Conservation (phyloP, 2,888 invertebrate genomes). For the Patella ulyssiponensis region DNA sequence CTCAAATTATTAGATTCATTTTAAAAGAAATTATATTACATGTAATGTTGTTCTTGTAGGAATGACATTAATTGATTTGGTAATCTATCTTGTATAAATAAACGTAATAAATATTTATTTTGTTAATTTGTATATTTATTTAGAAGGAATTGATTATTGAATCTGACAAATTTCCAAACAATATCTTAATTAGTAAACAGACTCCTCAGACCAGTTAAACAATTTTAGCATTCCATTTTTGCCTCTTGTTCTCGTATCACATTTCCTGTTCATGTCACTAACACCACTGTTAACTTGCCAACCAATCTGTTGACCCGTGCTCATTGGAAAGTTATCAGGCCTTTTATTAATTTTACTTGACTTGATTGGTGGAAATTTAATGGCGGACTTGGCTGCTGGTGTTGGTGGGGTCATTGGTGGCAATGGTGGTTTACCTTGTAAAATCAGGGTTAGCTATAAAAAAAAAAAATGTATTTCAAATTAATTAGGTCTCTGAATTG, state of each 20-base stretch:
- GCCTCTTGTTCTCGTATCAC: constrained; percentile 36
- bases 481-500: not conserved
- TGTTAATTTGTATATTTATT: not conserved
- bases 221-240: constrained; percentile 40
- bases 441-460: constrained; percentile 40
- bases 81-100: too few species aligned
- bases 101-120: constrained; percentile 9
- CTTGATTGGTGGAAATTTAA: constrained; percentile 34
- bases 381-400: not conserved
- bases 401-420: constrained; percentile 11
- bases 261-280: constrained; percentile 25
- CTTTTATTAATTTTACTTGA: constrained; percentile 31
- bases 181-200: constrained; percentile 16
- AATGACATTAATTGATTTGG: too few species aligned
- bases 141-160: not conserved
- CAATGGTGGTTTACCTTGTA: constrained; percentile 30
- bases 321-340: constrained; percentile 39
- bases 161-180: too few species aligned
- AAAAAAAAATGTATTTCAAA: not conserved
- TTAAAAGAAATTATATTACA: too few species aligned
- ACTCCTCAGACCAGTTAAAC: constrained; percentile 48
- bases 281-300: constrained; percentile 41
- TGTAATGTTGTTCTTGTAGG: too few species aligned
- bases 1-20: too few species aligned
- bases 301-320: constrained; percentile 48